phyloP scores from a whole-genome alignment of 2,888 invertebrate genomes.

The Cephus pygmeus region DNA sequence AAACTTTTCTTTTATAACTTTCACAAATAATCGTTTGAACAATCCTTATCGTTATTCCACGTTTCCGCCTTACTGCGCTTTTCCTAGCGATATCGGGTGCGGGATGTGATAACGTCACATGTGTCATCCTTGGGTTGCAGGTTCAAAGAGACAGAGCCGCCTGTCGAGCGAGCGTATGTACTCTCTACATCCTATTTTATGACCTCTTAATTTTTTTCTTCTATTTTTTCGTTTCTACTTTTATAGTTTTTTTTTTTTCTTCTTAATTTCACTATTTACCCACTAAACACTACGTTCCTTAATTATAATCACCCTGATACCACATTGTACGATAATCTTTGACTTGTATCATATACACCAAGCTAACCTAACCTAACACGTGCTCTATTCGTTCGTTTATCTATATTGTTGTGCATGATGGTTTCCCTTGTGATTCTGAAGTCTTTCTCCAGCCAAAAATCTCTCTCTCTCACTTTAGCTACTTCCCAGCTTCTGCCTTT shows the following conservation, averaged over 20 bases:
- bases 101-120: constrained; percentile 50
- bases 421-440: background rate
- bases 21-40: no score
- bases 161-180: constrained; percentile 88
- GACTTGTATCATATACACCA: background rate
- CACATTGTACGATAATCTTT: no score
- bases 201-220: constrained; percentile 31
- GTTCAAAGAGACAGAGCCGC: constrained; percentile 87
- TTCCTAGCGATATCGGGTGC: constrained; percentile 34
- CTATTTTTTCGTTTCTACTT: constrained; percentile 2
- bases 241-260: background rate
- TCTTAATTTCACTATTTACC: background rate
- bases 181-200: constrained; percentile 66
- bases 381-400: background rate
- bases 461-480: background rate
- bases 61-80: no score
- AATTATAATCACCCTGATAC: background rate
- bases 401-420: background rate
- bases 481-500: no score
- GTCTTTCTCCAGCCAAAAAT: background rate
- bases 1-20: no score
- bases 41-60: no score
- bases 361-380: background rate
- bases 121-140: constrained; percentile 72
- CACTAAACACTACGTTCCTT: background rate